These are phyloP conservation scores for Heterotis niloticus DNA, from an alignment of 2,113 vertebrate species.

Conservation along the genomic window DNA sequence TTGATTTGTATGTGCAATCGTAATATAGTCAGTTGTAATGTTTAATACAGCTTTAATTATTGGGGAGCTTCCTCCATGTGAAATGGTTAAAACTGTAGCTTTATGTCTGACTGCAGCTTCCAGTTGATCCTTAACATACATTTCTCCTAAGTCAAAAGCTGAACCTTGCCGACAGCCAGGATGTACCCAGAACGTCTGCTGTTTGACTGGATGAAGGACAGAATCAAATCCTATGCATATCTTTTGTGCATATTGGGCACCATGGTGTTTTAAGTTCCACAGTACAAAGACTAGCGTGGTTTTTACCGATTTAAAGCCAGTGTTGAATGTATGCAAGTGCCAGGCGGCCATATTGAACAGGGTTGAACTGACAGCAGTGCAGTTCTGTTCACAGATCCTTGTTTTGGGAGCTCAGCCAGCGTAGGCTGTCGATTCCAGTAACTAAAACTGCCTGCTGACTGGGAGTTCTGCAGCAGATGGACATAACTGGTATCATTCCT, in stretches of 20 bases:
- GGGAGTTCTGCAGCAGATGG: too few relatives aligned
- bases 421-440: too few relatives aligned
- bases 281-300: neutral
- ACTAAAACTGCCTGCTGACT: too few relatives aligned
- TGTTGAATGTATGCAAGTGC: neutral
- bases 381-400: too few relatives aligned
- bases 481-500: too few relatives aligned
- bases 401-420: too few relatives aligned
- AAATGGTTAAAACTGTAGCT: neutral
- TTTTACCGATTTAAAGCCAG: neutral
- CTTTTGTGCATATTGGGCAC: neutral
- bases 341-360: neutral
- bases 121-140: constrained; percentile 61
- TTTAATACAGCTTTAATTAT: neutral
- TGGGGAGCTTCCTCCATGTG: neutral
- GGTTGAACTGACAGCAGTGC: neutral
- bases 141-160: constrained; percentile 81
- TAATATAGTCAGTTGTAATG: neutral
- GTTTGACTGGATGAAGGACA: constrained; percentile 55
- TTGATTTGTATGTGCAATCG: neutral
- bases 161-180: constrained; percentile 88
- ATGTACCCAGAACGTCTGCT: constrained; percentile 74
- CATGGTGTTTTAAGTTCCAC: neutral
- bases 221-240: neutral
- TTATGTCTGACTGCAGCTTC: neutral